phyloP scores from a whole-genome alignment of 1,140 invertebrate genomes.

The Phortica variegata region DNA sequence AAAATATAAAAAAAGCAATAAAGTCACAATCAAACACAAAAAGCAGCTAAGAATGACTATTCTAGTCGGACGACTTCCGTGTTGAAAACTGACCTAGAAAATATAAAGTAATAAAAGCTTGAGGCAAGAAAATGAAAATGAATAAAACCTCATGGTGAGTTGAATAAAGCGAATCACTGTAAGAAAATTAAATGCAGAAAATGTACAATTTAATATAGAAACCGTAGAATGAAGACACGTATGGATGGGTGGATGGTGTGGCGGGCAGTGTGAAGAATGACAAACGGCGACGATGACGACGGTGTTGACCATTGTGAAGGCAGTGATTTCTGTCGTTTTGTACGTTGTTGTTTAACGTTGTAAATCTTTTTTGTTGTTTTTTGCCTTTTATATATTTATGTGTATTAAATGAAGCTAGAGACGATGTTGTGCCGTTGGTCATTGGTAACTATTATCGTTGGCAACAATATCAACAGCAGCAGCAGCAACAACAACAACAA shows the following conservation, averaged over 20 bases:
- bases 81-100: conserved; percentile 46
- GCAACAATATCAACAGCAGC: too few relatives aligned
- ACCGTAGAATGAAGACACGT: conserved; percentile 3
- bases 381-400: conserved; percentile 35
- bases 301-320: neutral
- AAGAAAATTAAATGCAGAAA: conserved; percentile 15
- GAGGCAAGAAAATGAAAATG: neutral
- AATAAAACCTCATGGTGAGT: neutral
- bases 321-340: neutral
- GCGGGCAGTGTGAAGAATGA: too few relatives aligned
- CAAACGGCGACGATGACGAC: conserved; percentile 1
- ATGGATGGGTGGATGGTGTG: too few relatives aligned
- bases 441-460: neutral
- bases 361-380: conserved; percentile 19
- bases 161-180: neutral
- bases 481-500: too few relatives aligned
- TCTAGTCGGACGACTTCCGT: conserved; percentile 47
- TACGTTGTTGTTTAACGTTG: neutral
- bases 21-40: neutral
- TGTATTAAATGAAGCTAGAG: conserved; percentile 23
- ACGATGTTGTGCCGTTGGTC: conserved; percentile 5
- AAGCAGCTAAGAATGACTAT: conserved; percentile 33
- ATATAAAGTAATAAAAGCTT: conserved; percentile 33
- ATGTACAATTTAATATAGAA: neutral
- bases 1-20: conserved; percentile 11